Conservation (phyloP, 2,797 vertebrate genomes). For the Galagoides demidoff region DNA sequence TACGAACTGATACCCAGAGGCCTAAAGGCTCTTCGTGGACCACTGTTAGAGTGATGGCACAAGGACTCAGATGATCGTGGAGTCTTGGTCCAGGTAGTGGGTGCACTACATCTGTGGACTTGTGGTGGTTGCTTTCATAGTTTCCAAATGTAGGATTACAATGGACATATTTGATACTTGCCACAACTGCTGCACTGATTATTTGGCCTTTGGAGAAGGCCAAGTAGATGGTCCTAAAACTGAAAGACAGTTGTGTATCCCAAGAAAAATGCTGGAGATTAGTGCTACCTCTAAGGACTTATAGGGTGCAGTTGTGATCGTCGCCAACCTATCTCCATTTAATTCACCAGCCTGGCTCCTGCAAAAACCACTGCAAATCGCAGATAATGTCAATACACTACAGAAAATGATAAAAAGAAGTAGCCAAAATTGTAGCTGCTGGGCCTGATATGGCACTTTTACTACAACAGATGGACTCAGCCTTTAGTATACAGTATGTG, state of each 20-base stretch:
- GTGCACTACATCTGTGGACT: not conserved
- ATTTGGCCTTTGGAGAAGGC: not conserved
- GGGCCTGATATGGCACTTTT: not conserved
- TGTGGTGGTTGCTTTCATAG: not conserved
- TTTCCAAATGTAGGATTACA: not conserved
- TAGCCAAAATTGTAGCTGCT: not conserved
- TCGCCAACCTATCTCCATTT: not conserved
- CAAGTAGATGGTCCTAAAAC: not conserved
- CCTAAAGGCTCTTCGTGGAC: not conserved
- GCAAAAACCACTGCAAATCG: not conserved
- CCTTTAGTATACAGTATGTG: not conserved
- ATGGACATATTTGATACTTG: not conserved
- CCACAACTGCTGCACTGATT: not conserved
- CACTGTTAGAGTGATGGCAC: not conserved
- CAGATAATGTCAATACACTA: not conserved
- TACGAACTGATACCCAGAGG: not conserved
- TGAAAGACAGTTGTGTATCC: not conserved
- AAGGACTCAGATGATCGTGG: not conserved
- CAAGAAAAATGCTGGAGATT: not conserved
- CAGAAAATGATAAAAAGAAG: not conserved
- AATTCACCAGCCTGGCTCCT: not conserved
- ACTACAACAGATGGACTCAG: not conserved
- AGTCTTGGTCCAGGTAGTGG: not conserved
- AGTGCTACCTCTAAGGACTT: not conserved
- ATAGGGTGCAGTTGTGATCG: not conserved